Evolutionary conservation across 1,140 invertebrate species (phyloP), one percentile per base, ranked within the genome.

Genomic region (Rhopalosiphum padi): DNA sequence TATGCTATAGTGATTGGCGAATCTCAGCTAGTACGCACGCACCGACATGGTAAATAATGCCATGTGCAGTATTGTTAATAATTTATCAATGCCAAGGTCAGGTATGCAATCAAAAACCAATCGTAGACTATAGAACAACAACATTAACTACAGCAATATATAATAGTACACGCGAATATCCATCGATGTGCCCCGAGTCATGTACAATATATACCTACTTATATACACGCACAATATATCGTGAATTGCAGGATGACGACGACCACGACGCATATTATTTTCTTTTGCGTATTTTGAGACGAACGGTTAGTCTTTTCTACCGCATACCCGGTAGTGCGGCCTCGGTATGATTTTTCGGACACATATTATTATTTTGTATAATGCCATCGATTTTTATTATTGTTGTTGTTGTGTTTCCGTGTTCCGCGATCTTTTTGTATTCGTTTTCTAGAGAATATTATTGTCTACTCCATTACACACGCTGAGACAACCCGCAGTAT

Each of bases 351-450:
- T 23, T 83, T 83, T 83, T 83, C 21, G 82, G 37, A 83, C 82
- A 41, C 35, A 9, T 41, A 35, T 35, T 82, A 41, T 83, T 82
- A 22, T 41, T 51, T 41, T 37, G 21, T 83, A 77, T 77, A 77
- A 77, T 77, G 60, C 60, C 60, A 77, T 77, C 60, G 60, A 77
- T 77, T 30, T 41, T 43, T 41, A 25, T 43, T 85, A 25, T 43
- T 41, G 6, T 41, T 43, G 23, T 86, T 86, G 83, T 8, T 25
- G 83, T 18, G 37, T 86, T 85, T 41, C 37, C 37, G 83, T 25
- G 83, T 86, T 86, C 83, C 37, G 37, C 83, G 83, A 41, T 86
- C 83, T 41, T 86, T 86, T 41, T 86, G 83, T 83, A 83, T 83
- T 83, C 35, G n/a, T 83, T 83, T 83, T 83, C 82, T n/a, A n/a